Evolutionary conservation across 2,797 vertebrate genomes (phyloP).

Genomic region (Hozukius guyotensis): DNA sequence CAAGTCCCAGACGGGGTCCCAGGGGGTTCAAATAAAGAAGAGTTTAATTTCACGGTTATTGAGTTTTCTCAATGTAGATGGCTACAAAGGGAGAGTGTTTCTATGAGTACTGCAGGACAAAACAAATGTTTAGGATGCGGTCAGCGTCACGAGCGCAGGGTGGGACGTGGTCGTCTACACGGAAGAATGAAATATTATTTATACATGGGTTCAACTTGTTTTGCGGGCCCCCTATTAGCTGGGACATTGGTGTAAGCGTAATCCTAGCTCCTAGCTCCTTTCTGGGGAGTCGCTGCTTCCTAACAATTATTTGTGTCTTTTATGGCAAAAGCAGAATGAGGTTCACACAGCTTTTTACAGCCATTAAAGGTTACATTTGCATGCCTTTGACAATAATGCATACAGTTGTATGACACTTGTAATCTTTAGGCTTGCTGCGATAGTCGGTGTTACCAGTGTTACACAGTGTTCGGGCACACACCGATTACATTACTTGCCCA

Average conservation of each 20-base stretch:
- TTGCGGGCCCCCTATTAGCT: background rate
- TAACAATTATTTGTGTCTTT: background rate
- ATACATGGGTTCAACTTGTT: background rate
- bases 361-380: background rate
- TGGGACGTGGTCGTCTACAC: background rate
- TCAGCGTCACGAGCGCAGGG: background rate
- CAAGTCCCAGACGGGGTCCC: conserved; percentile 26
- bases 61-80: conserved; percentile 30
- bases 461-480: too few relatives aligned
- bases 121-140: background rate
- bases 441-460: too few relatives aligned
- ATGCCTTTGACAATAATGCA: background rate
- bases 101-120: conserved; percentile 8
- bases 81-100: background rate
- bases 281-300: background rate
- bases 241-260: background rate
- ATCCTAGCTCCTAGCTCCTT: background rate
- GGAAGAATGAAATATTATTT: background rate
- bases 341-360: background rate
- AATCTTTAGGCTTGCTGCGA: too few relatives aligned
- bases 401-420: background rate
- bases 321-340: background rate
- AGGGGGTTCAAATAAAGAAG: conserved; percentile 40
- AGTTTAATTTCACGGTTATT: conserved; percentile 51
- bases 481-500: too few relatives aligned